Evolutionary conservation across 2,113 vertebrate genomes (phyloP).

Genomic region (Brachionichthys hirsutus): DNA sequence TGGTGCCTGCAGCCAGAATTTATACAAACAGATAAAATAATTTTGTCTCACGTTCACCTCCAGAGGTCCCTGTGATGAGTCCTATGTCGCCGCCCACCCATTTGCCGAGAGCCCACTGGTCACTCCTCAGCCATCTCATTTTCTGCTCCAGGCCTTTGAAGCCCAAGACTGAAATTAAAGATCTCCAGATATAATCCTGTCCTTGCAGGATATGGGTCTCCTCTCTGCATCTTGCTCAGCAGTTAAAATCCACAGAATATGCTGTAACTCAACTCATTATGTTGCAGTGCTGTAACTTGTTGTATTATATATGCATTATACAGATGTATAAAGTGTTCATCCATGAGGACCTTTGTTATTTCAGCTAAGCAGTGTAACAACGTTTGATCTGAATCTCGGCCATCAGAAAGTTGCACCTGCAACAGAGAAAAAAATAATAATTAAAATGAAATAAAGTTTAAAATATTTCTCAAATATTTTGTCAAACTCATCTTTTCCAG

Average conservation of each 20-base stretch:
- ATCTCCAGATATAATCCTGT: slow-evolving; percentile 66
- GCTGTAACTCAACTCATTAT: not conserved
- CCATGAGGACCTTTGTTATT: not conserved
- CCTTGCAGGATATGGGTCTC: slow-evolving; percentile 50
- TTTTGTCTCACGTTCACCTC: slow-evolving; percentile 51
- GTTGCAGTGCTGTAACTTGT: not conserved
- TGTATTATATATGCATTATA: not conserved
- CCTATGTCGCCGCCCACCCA: slow-evolving; percentile 65
- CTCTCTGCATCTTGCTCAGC: slow-evolving; percentile 54
- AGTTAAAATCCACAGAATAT: slow-evolving; percentile 32
- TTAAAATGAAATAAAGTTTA: no score
- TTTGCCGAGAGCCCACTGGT: slow-evolving; percentile 66
- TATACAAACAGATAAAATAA: slow-evolving; percentile 55
- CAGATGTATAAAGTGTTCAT: not conserved
- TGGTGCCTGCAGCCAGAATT: slow-evolving; percentile 46
- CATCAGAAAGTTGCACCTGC: no score
- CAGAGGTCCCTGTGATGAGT: slow-evolving; percentile 57
- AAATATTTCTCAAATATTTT: not conserved
- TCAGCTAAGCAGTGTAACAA: no score
- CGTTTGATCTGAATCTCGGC: no score
- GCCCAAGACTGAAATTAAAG: slow-evolving; percentile 74
- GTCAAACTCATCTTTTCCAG: not conserved
- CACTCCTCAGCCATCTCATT: slow-evolving; percentile 69
- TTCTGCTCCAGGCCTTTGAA: slow-evolving; percentile 69
- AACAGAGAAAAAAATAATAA: no score